Evolutionary conservation across 2,888 invertebrate species (phyloP), one percentile per base, ranked within the genome.

Genomic region (Ptilodon capucinus): DNA sequence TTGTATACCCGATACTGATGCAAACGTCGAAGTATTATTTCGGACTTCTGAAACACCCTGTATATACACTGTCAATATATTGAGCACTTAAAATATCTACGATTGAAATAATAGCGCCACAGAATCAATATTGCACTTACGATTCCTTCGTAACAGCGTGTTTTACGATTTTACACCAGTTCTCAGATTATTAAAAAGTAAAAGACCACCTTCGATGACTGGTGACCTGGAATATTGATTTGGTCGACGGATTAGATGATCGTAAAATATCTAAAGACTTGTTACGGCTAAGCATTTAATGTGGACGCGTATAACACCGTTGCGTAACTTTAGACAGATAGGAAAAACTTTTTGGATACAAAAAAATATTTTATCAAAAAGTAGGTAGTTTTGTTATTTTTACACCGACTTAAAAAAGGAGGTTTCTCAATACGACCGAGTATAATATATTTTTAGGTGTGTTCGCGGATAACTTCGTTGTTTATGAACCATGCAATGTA

Each of bases 211-310:
- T 35, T 11, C 11, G 35, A 8, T 28, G 17, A 16, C 35, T 35
- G 35, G 16, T 35, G 35, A 36, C 39, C 39, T 39, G 14, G 11
- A 21, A 13, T 7, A 39, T 21, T 1, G n/a, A 21, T 40, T 36
- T 47, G 40, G 52, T 53, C 63, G 65, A 61, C 71, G 71, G 74
- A 77, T 80, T 80, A 79, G 76, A 66, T 46, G 60, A 54, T 82
- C 80, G 76, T 86, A 81, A 84, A 83, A 74, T 62, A 66, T 48
- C 60, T 69, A 68, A 57, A 67, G 64, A 61, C 61, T 69, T 60
- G 70, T 64, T 69, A 68, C 60, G 60, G 42, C 30, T 51, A 45
- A 53, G 60, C 57, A 62, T 69, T 68, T 68, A 73, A 65, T 50
- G 38, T 18, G 50, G 46, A 40, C 44, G 46, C 44, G 42, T 62